Percentiles rank a stretch among this genome's conserved stretches.
Evolutionary conservation across 2,797 vertebrate genomes (phyloP).

Genomic region (Crocodylus rhombifer): DNA sequence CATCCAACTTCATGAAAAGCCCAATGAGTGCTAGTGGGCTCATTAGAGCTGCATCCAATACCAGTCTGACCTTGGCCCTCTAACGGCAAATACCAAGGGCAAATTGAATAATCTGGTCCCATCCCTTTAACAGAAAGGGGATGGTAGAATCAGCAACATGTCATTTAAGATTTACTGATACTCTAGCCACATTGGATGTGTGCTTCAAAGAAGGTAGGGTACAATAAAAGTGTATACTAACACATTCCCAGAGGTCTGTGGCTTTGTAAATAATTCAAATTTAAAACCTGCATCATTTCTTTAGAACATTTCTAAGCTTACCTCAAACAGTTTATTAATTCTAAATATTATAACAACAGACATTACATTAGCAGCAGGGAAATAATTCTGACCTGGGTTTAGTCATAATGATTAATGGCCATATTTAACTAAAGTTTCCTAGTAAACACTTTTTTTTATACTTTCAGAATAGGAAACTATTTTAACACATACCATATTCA

Average conservation of each 20-base stretch:
- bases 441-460: conserved; percentile 47
- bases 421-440: conserved; percentile 21
- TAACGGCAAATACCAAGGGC: background rate
- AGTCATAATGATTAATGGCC: conserved; percentile 50
- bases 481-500: conserved; percentile 47
- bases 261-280: background rate
- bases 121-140: background rate
- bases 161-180: background rate
- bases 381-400: conserved; percentile 32
- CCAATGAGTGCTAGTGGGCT: background rate
- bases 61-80: background rate
- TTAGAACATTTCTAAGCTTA: conserved; percentile 29
- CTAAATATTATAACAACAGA: conserved; percentile 15
- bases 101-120: background rate
- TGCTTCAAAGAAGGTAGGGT: background rate
- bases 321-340: background rate
- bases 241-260: background rate
- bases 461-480: conserved; percentile 52
- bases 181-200: background rate
- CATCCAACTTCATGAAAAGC: background rate
- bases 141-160: background rate
- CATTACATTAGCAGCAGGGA: background rate
- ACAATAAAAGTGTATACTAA: background rate
- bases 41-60: background rate
- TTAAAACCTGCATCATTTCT: background rate